Conservation (phyloP, 2,888 invertebrate species). For the Acleris cristana region DNA sequence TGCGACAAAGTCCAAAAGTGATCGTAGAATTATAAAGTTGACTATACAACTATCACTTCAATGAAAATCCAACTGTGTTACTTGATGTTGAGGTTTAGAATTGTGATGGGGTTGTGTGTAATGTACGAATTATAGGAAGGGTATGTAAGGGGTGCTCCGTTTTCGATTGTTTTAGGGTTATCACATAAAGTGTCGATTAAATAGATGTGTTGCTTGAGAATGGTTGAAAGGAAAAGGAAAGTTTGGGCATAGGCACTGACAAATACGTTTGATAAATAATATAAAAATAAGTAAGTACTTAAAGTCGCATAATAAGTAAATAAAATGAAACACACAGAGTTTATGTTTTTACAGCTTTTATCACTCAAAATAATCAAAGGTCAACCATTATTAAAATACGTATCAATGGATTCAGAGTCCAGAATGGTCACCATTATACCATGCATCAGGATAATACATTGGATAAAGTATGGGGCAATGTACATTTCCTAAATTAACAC, state of each 20-base stretch:
- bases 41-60: background rate
- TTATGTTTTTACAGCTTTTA: too few species aligned
- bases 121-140: constrained; percentile 24
- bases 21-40: too few species aligned
- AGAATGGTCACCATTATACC: constrained; percentile 47
- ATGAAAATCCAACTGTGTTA: background rate
- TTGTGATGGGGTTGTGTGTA: background rate
- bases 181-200: constrained; percentile 14
- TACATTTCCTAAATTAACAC: too few species aligned
- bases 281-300: too few species aligned
- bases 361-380: constrained; percentile 51
- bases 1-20: too few species aligned
- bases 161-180: constrained; percentile 31
- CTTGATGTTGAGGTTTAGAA: background rate
- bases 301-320: background rate
- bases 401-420: constrained; percentile 87
- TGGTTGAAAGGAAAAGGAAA: background rate
- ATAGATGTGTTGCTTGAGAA: constrained; percentile 13
- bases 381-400: constrained; percentile 87
- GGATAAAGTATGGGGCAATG: too few species aligned
- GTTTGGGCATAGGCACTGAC: background rate
- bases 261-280: background rate
- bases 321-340: too few species aligned
- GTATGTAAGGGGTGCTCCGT: constrained; percentile 18
- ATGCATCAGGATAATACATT: too few species aligned